Base-by-base conservation (phyloP, 2,797 vertebrate genomes). In the Anabas testudineus region DNA sequence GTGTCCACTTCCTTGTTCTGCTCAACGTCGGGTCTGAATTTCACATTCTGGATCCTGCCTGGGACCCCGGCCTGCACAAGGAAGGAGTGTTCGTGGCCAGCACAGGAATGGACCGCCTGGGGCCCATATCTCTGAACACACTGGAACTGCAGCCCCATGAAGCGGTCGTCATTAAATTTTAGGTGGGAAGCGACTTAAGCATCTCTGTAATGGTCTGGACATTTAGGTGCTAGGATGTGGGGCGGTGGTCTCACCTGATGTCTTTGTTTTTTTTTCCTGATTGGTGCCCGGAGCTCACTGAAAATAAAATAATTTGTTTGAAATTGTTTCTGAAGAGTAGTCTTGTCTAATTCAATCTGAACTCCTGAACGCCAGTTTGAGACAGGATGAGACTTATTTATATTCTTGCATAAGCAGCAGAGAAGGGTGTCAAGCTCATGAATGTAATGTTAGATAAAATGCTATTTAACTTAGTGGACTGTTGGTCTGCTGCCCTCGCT, bases 161-260 rank as follows among this genome's bases (percentile, higher is more conserved):
- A 71, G 94, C 92, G 56, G 62, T 94, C 5, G 85, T 95, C 28
- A 88, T 95, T 64, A 95, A 95, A 86, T 83, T 95, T 55, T 88
- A 92, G 55, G 36, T 71, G 0, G 80, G 84, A 62, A 90, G 75
- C 22, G 91, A 86, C 74, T 85, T 83, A 66, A 52, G 22, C 32
- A 42, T 39, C 7, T 34, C 15, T 42, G n/a, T 4, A 15, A 14
- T 15, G 15, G 10, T 12, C 5, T 51, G 24, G 34, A 32, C 5
- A 71, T 39, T 14, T 22, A 3, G 26, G 6, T 48, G 10, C 13
- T 47, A 3, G 15, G 24, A 13, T 46, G 12, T 42, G 1, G 7
- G 39, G 39, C 45, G 30, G 32, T 67, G 9, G 46, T 67, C 5
- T 58, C 14, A 60, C 4, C 34, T 3, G 46, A 22, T 30, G 34